Conservation (phyloP, 1,140 invertebrate species). For the Nixonia krombeini region DNA sequence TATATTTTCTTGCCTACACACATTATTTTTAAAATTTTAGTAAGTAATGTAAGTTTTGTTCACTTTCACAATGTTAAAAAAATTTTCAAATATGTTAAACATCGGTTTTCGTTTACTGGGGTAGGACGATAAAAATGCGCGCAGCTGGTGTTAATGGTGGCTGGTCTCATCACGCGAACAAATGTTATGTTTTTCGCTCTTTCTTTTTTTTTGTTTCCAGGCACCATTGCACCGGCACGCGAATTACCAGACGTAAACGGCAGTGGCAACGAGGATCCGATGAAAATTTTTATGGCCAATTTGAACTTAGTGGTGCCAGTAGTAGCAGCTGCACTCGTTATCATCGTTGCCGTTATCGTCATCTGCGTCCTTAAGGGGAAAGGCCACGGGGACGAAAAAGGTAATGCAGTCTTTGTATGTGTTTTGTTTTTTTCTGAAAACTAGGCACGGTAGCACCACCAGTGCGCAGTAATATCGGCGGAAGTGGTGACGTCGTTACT, state of each 20-base stretch:
- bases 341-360: slow-evolving; percentile 92
- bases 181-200: slow-evolving; percentile 14
- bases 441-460: slow-evolving; percentile 86
- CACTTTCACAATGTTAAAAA: too few relatives aligned
- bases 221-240: slow-evolving; percentile 92
- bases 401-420: slow-evolving; percentile 70
- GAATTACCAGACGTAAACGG: slow-evolving; percentile 82
- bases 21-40: too few relatives aligned
- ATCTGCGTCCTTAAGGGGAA: slow-evolving; percentile 89
- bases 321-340: slow-evolving; percentile 89
- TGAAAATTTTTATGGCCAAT: slow-evolving; percentile 88
- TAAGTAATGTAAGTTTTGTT: too few relatives aligned
- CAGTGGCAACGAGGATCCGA: slow-evolving; percentile 79
- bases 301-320: slow-evolving; percentile 95
- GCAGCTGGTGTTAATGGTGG: slow-evolving; percentile 69
- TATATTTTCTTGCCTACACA: too few relatives aligned
- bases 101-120: slow-evolving; percentile 2
- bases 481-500: slow-evolving; percentile 51
- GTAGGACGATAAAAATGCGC: slow-evolving; percentile 38
- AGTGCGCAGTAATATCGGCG: slow-evolving; percentile 70
- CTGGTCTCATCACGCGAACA: slow-evolving; percentile 35
- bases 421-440: slow-evolving; percentile 36
- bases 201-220: slow-evolving; percentile 77
- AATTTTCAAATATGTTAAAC: too few relatives aligned
- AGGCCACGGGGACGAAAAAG: slow-evolving; percentile 84